Percentiles rank a stretch among this genome's conserved stretches.
phyloP scores from a whole-genome alignment of 1,140 invertebrate genomes.

The Sitobion miscanthi region DNA sequence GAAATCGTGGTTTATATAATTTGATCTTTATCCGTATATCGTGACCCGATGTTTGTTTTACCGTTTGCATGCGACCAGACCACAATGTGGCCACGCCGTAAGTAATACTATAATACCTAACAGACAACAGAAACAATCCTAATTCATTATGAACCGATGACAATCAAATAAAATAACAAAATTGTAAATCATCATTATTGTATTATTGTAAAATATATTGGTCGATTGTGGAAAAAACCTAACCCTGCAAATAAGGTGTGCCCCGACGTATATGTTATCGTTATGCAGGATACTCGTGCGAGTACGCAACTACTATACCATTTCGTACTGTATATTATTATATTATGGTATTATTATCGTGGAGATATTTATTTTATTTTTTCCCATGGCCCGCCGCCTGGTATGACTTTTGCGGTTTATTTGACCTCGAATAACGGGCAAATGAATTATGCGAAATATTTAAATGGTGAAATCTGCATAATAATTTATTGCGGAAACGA shows the following conservation, averaged over 20 bases:
- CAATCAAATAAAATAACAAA: neutral
- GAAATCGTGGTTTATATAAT: neutral
- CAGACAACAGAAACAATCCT: neutral
- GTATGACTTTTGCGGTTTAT: neutral
- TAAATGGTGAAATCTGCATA: neutral
- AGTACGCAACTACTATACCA: no score
- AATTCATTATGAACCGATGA: neutral
- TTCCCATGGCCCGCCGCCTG: neutral
- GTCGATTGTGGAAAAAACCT: no score
- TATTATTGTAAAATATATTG: no score
- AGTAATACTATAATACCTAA: neutral
- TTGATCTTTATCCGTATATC: neutral
- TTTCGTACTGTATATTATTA: neutral
- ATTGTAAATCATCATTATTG: neutral
- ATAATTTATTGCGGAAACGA: neutral
- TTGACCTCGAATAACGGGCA: neutral
- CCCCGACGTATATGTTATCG: neutral
- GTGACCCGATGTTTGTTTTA: neutral
- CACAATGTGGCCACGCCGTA: no score
- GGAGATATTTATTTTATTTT: neutral
- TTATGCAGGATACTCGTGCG: no score
- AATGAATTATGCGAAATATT: neutral
- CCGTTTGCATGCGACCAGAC: neutral
- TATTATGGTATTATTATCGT: neutral
- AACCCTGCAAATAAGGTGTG: neutral